Conservation (phyloP, 2,113 vertebrate species). For the Fukomys damarensis region DNA sequence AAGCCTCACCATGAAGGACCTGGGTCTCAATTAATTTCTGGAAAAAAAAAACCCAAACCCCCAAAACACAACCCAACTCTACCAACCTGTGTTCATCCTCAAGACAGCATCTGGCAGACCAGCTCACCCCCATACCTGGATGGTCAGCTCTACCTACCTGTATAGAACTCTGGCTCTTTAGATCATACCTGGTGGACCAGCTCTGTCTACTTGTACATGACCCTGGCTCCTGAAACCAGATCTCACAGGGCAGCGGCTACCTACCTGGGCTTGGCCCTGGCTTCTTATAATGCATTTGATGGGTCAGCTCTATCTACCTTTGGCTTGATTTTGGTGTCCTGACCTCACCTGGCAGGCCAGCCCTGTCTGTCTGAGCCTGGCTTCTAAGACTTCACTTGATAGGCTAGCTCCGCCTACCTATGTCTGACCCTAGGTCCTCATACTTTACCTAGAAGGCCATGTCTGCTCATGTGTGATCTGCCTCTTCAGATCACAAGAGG, state of each 20-base stretch:
- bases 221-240: not conserved
- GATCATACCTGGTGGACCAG: not conserved
- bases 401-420: not conserved
- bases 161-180: not conserved
- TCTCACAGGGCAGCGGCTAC: not conserved
- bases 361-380: not conserved
- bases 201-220: not conserved
- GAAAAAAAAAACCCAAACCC: not conserved
- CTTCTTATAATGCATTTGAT: not conserved
- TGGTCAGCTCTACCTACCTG: not conserved
- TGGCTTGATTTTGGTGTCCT: not conserved
- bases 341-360: not conserved
- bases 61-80: too few relatives aligned
- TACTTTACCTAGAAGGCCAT: not conserved
- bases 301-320: too few relatives aligned
- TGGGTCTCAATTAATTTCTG: not conserved
- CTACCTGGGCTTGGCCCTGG: not conserved
- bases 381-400: not conserved
- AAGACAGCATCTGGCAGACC: too few relatives aligned
- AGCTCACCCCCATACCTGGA: not conserved
- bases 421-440: not conserved
- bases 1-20: not conserved
- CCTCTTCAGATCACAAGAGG: not conserved
- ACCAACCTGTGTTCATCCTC: too few relatives aligned
- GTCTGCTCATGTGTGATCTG: not conserved